Percentiles rank a stretch among this genome's conserved stretches.
phyloP scores from a whole-genome alignment of 2,113 vertebrate genomes.

The Catharus minimus region DNA sequence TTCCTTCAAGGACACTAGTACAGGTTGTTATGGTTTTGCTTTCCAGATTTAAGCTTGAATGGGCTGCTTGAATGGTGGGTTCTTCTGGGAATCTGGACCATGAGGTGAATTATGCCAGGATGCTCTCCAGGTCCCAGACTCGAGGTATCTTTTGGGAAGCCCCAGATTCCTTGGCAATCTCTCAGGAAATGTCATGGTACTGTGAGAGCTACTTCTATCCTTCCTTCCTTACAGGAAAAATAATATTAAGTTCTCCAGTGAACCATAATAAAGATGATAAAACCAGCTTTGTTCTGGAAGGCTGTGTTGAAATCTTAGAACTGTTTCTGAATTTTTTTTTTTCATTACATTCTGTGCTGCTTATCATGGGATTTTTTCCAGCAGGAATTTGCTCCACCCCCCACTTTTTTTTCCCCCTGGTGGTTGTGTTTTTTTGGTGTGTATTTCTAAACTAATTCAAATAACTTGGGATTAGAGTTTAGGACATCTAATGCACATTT shows the following conservation, averaged over 20 bases:
- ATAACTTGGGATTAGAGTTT: not conserved
- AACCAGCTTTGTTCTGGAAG: not conserved
- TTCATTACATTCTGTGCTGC: not conserved
- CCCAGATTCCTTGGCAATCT: not conserved
- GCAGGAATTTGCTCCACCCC: not conserved
- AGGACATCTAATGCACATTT: not conserved
- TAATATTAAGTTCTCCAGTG: not conserved
- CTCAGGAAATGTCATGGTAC: not conserved
- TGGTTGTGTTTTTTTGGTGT: not conserved
- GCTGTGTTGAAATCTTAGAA: not conserved
- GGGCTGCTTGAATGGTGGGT: not conserved
- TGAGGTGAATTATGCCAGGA: not conserved
- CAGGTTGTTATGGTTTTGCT: not conserved
- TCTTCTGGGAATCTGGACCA: not conserved
- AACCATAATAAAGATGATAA: not conserved
- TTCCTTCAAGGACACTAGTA: not conserved
- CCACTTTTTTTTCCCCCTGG: rapidly evolving
- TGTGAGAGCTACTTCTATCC: not conserved
- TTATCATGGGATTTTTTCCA: not conserved
- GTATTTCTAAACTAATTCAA: not conserved
- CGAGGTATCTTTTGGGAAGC: not conserved
- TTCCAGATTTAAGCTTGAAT: not conserved
- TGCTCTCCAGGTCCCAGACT: not conserved
- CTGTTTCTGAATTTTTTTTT: not conserved
- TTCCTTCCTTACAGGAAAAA: not conserved